Percentiles rank a stretch among this genome's conserved stretches.
These are phyloP conservation scores for Agapornis roseicollis DNA, from an alignment of 2,113 vertebrate species.

Conservation along the genomic window DNA sequence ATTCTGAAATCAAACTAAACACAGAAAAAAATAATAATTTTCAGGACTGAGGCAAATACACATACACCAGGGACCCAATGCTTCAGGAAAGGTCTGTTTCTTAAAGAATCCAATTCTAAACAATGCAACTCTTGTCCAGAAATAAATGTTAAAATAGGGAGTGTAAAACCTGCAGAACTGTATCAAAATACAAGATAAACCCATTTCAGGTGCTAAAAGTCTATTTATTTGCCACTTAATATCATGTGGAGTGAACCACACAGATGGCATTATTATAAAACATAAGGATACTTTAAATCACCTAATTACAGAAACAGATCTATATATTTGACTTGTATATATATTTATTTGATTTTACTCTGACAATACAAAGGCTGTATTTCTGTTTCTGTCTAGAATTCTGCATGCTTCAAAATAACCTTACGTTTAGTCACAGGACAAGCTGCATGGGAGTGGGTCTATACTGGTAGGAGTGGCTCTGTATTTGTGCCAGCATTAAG, in stretches of 20 bases:
- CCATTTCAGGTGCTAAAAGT: neutral
- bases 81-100: neutral
- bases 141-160: neutral
- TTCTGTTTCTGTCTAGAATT: neutral
- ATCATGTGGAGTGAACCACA: neutral
- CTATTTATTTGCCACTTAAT: neutral
- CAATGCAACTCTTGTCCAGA: neutral
- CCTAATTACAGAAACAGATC: neutral
- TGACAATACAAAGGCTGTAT: neutral
- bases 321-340: neutral
- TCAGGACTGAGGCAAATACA: neutral
- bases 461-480: neutral
- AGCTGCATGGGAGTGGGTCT: neutral
- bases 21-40: neutral
- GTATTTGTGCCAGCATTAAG: neutral
- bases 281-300: neutral
- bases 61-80: neutral
- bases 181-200: neutral
- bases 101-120: constrained; percentile 3
- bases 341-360: neutral
- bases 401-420: neutral
- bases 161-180: neutral
- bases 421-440: neutral
- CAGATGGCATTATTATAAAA: neutral
- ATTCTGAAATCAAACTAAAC: constrained; percentile 26